Percentiles rank a stretch among this genome's conserved stretches.
phyloP scores from a whole-genome alignment of 2,113 vertebrate genomes.

The Amia ocellicauda region DNA sequence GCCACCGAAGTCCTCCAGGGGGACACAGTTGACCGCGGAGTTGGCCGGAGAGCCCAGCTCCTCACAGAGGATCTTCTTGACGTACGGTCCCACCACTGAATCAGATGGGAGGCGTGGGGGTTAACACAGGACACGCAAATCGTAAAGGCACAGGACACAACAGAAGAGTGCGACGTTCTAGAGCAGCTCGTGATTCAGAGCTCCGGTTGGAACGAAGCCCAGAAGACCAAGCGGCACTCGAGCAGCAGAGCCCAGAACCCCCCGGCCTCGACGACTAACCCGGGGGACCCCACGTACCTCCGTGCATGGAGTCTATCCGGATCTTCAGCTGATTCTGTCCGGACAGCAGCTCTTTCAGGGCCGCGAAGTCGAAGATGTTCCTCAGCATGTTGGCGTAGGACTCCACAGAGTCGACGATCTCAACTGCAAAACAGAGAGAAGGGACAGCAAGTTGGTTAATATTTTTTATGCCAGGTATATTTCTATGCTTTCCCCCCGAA shows the following conservation, averaged over 20 bases:
- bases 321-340: slow-evolving; percentile 84
- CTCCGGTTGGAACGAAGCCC: no score
- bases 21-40: slow-evolving; percentile 87
- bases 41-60: slow-evolving; percentile 89
- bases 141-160: no score
- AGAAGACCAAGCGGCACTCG: no score
- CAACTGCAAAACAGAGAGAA: slow-evolving; percentile 67
- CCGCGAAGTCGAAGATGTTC: slow-evolving; percentile 90
- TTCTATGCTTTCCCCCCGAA: neutral
- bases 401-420: slow-evolving; percentile 94
- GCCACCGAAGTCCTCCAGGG: slow-evolving; percentile 92
- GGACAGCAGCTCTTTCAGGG: slow-evolving; percentile 88
- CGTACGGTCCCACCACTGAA: slow-evolving; percentile 90
- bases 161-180: no score
- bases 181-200: no score
- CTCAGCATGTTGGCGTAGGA: slow-evolving; percentile 89
- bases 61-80: slow-evolving; percentile 94
- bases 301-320: slow-evolving; percentile 94
- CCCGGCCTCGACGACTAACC: no score
- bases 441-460: no score
- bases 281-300: no score
- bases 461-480: no score
- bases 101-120: no score
- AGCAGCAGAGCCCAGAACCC: no score
- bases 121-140: no score